phyloP scores from a whole-genome alignment of 2,113 vertebrate species.

The Podarcis muralis region DNA sequence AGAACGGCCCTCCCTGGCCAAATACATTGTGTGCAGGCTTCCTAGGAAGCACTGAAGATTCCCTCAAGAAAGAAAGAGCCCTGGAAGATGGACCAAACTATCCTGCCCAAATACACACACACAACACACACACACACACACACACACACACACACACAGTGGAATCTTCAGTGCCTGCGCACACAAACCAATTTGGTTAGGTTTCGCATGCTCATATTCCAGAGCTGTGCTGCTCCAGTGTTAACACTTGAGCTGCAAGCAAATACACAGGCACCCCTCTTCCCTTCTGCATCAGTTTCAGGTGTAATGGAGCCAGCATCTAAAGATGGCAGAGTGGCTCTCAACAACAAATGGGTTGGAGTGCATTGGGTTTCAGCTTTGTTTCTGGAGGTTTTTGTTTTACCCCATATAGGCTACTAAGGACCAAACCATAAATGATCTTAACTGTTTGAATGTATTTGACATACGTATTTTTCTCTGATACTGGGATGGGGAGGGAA shows the following conservation, averaged over 20 bases:
- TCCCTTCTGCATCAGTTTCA: neutral
- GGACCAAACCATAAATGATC: neutral
- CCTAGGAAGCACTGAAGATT: too few species aligned
- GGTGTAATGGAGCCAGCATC: neutral
- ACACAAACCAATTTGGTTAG: too few species aligned
- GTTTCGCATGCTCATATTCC: neutral
- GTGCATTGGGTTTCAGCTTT: neutral
- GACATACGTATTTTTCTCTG: neutral
- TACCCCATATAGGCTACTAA: neutral
- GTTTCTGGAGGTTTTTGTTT: neutral
- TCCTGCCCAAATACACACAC: neutral
- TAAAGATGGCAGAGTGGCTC: neutral
- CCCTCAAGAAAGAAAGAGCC: neutral
- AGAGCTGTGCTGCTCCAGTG: neutral
- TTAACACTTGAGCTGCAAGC: neutral
- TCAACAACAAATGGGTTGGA: neutral
- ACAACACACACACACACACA: neutral
- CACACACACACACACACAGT: neutral
- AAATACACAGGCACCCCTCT: neutral
- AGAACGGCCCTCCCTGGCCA: neutral
- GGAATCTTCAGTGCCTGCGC: neutral
- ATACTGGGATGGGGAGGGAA: neutral
- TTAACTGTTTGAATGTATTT: neutral
- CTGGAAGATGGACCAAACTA: neutral
- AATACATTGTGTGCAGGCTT: neutral